A percentile compares a stretch with the other conserved stretches of the same genome.
Evolutionary conservation across 1,140 invertebrate genomes (phyloP).

Genomic region (Sitophilus oryzae): DNA sequence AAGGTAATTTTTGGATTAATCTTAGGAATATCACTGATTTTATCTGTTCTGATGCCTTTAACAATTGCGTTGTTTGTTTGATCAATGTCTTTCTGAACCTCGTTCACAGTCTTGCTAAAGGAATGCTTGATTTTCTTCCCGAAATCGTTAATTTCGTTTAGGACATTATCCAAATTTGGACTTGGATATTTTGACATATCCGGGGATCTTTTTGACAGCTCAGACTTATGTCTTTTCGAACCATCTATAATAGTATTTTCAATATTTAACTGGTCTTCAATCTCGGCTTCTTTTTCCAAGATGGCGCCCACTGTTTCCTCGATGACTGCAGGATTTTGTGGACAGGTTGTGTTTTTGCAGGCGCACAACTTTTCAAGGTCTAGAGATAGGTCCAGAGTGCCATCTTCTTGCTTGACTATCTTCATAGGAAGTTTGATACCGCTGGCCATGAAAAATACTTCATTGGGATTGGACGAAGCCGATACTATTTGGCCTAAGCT

Average conservation of each 20-base stretch:
- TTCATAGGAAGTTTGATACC: constrained; percentile 33
- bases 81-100: not conserved
- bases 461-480: constrained; percentile 11
- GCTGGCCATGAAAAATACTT: constrained; percentile 29
- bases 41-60: not conserved
- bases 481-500: constrained; percentile 28
- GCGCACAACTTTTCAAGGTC: constrained; percentile 32
- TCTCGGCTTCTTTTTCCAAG: constrained; percentile 25
- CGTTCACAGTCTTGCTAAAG: not conserved
- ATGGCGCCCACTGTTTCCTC: constrained; percentile 23
- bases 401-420: constrained; percentile 22
- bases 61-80: not conserved
- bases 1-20: constrained; percentile 2
- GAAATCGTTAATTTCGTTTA: not conserved
- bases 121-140: not conserved
- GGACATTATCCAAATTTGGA: not conserved
- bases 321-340: constrained; percentile 22
- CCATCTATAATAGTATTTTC: not conserved
- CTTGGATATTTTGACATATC: not conserved
- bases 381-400: constrained; percentile 27
- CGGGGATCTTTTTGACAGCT: constrained; percentile 18
- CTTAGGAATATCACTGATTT: not conserved
- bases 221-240: constrained; percentile 1
- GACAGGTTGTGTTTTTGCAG: constrained; percentile 28
- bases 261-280: constrained; percentile 24